A percentile compares a stretch with the other conserved stretches of the same genome.
phyloP scores from a whole-genome alignment of 30 jellyfish, hydroid and myxozoan species.

The Chrysaora quinquecirrha region DNA sequence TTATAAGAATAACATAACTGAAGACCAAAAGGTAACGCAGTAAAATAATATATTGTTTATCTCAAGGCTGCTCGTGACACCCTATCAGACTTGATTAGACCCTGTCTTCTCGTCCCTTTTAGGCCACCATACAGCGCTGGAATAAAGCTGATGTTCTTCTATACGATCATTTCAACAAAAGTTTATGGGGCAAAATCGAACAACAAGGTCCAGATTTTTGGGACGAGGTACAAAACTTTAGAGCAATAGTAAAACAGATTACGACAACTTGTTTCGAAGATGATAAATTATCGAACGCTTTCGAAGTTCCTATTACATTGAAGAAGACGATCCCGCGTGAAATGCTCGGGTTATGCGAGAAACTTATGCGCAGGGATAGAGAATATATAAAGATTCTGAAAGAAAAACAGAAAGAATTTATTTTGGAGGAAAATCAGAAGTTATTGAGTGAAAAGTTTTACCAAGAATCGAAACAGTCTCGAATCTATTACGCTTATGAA shows the following conservation, averaged over 20 bases:
- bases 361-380: constrained; percentile 20
- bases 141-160: constrained; percentile 79
- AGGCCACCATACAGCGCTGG: constrained; percentile 68
- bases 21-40: constrained; percentile 44
- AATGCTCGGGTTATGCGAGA: constrained; percentile 19
- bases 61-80: not conserved
- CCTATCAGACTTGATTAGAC: not conserved
- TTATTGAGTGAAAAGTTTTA: not conserved
- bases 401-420: constrained; percentile 18
- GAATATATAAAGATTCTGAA: constrained; percentile 33
- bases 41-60: not conserved
- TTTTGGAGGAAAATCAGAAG: not conserved
- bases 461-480: constrained; percentile 12
- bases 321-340: constrained; percentile 43
- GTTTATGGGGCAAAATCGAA: constrained; percentile 87
- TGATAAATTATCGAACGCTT: constrained; percentile 30
- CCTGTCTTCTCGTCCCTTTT: not conserved
- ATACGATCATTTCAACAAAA: constrained; percentile 78
- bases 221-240: constrained; percentile 68
- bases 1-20: constrained; percentile 32
- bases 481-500: constrained; percentile 19
- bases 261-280: constrained; percentile 65
- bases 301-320: constrained; percentile 51
- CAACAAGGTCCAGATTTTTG: constrained; percentile 60
- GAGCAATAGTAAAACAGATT: constrained; percentile 44